Conservation (phyloP, 2,888 invertebrate genomes). For the Mechanitis messenoides region DNA sequence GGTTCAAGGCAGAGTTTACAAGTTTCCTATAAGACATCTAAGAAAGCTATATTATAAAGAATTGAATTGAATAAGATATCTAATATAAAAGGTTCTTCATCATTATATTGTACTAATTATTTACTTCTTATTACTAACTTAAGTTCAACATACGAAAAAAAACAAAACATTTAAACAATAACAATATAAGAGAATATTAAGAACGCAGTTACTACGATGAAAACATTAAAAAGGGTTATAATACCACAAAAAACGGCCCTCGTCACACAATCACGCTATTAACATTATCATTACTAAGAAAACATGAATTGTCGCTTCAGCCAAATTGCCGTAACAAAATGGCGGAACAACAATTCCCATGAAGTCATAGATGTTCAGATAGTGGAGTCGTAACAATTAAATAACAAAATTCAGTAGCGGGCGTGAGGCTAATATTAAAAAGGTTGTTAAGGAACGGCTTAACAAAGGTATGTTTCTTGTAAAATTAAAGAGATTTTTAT, state of each 20-base stretch:
- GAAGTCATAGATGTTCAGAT: conserved; percentile 66
- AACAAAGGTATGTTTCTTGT: conserved; percentile 58
- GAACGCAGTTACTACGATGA: conserved; percentile 29
- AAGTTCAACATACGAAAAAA: no score
- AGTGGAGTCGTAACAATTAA: conserved; percentile 65
- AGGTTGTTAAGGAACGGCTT: conserved; percentile 50
- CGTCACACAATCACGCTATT: conserved; percentile 50
- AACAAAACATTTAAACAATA: neutral
- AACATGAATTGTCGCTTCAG: conserved; percentile 47
- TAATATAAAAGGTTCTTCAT: no score
- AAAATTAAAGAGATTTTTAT: conserved; percentile 71
- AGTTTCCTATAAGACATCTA: no score
- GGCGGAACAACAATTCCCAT: conserved; percentile 66
- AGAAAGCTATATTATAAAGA: no score
- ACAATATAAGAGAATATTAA: neutral
- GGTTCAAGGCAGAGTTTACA: no score
- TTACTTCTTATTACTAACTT: no score
- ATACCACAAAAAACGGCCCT: conserved; percentile 46
- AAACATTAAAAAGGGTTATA: conserved; percentile 45
- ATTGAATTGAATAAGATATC: no score
- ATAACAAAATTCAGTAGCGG: conserved; percentile 67
- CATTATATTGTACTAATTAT: no score
- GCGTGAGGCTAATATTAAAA: conserved; percentile 68
- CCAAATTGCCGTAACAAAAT: conserved; percentile 60
- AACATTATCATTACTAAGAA: conserved; percentile 67